Evolutionary conservation across 2,797 vertebrate genomes (phyloP).

Genomic region (Ataeniobius toweri): DNA sequence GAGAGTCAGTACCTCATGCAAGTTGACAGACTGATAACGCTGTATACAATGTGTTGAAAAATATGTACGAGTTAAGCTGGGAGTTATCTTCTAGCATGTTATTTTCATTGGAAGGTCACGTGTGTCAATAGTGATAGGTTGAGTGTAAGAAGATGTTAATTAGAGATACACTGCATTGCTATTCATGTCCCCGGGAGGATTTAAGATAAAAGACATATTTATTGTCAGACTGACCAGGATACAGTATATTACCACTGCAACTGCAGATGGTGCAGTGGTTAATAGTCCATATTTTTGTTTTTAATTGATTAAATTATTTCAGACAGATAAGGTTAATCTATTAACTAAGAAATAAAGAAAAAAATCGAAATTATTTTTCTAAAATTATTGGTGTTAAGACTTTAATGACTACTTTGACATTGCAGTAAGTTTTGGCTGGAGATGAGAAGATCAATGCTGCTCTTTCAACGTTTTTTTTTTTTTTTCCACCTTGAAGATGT

Average conservation of each 20-base stretch:
- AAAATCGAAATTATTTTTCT: constrained; percentile 1
- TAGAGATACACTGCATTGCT: constrained; percentile 74
- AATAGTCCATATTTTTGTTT: constrained; percentile 10
- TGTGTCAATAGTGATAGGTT: constrained; percentile 43
- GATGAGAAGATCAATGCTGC: constrained; percentile 1
- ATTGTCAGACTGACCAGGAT: constrained; percentile 35
- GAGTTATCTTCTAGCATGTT: constrained; percentile 29
- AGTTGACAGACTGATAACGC: constrained; percentile 72
- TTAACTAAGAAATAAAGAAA: neutral
- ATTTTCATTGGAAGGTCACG: constrained; percentile 43
- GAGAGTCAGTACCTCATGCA: constrained; percentile 74
- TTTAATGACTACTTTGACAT: constrained; percentile 29
- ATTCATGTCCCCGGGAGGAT: constrained; percentile 41
- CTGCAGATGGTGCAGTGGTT: constrained; percentile 12
- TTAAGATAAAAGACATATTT: constrained; percentile 26
- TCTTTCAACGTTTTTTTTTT: neutral
- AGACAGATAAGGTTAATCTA: constrained; percentile 22
- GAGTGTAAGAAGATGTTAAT: constrained; percentile 54
- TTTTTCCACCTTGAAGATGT: neutral
- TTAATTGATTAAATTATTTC: constrained; percentile 29
- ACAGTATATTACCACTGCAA: neutral
- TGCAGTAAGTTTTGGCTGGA: constrained; percentile 5
- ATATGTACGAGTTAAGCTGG: constrained; percentile 58
- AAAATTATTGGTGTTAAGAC: neutral
- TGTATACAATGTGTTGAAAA: constrained; percentile 55